These are phyloP conservation scores for Microtus pennsylvanicus DNA, from an alignment of 2,113 vertebrate species.

Conservation along the genomic window DNA sequence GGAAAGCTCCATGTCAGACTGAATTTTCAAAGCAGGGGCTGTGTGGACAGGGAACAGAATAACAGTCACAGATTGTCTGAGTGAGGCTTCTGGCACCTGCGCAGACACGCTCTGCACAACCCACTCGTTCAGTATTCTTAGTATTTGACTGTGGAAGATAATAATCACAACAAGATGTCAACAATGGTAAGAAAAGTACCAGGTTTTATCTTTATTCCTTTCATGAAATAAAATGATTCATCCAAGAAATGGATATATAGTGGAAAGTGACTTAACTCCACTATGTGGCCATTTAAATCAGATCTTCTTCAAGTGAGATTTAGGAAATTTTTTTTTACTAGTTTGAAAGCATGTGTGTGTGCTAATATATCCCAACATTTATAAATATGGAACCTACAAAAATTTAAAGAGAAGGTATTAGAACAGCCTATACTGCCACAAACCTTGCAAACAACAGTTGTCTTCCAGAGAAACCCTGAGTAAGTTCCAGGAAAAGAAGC, in stretches of 20 bases:
- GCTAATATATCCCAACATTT: not conserved
- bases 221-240: not conserved
- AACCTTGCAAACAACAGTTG: not conserved
- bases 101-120: not conserved
- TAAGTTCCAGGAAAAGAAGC: not conserved
- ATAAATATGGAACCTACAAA: not conserved
- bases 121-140: not conserved
- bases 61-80: not conserved
- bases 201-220: conserved; percentile 40
- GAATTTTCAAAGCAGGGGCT: not conserved
- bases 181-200: not conserved
- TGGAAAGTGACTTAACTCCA: not conserved
- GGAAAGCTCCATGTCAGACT: not conserved
- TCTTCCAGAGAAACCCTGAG: not conserved
- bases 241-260: not conserved
- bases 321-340: not conserved
- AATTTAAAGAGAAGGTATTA: not conserved
- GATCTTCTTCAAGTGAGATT: not conserved
- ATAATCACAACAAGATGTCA: not conserved
- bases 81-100: not conserved
- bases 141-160: not conserved
- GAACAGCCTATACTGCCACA: not conserved
- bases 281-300: not conserved
- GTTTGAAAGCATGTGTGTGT: not conserved
- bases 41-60: not conserved